Base-by-base conservation (phyloP, 2,888 invertebrate species). In the Smittia sp. region DNA sequence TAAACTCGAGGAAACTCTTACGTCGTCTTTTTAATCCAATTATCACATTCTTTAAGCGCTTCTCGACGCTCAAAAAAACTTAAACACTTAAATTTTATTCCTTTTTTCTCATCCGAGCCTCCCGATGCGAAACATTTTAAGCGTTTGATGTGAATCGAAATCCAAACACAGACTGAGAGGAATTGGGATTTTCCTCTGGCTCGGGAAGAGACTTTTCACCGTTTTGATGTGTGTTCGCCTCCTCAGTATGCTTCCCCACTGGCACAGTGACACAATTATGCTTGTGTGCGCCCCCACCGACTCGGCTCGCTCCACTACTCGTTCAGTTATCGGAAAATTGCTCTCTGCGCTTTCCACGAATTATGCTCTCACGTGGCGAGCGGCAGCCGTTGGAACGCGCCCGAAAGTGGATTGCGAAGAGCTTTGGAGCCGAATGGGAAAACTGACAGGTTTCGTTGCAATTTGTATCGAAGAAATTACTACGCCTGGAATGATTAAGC, bases 181-280 rank as follows among this genome's bases (percentile, higher is more conserved):
- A 58, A 6, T 63, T 6, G 24, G 63, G 25, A 63, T 63, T 63
- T 63, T 63, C 63, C 27, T 63, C 15, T 63, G 3, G 63, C 1
- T 27, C 15, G 25, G 1, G 27, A 20, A 25, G 15, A 25, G 27
- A 27, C n/a, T 63, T 63, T 27, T 63, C 27, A 4, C 1, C 27
- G n/a, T 27, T 58, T 13, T 63, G 6, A 13, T 25, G 25, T 63
- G 25, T 63, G 11, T 13, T 27, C n/a, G 15, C 63, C n/a, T 2
- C 15, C 27, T 63, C 15, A 22, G 62, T 72, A 62, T 52, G 62
- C 54, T 58, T 32, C 58, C 58, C 62, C 39, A 72, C 62, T 62
- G 72, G 62, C 62, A 72, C 72, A 72, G 72, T 72, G 32, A 62
- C 72, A 70, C 20, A 70, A 13, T 52, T 70, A 70, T 11, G 69